Percentiles rank a stretch among this genome's conserved stretches.
phyloP scores from a whole-genome alignment of 2,113 vertebrate genomes.

The Dromiciops gliroides region DNA sequence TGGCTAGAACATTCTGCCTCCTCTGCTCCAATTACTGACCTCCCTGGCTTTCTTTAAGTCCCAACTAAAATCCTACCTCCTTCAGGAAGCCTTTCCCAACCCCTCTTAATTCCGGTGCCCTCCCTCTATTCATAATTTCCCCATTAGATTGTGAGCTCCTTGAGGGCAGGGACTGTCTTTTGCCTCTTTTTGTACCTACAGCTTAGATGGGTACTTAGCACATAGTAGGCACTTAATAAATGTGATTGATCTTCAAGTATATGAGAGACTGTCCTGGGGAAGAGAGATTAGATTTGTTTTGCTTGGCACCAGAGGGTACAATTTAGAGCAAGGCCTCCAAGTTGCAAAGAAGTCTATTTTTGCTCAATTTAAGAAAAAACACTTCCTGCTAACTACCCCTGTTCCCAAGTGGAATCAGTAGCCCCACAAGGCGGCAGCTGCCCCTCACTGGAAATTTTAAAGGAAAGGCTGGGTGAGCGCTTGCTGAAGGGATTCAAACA shows the following conservation, averaged over 20 bases:
- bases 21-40: neutral
- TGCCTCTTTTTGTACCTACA: neutral
- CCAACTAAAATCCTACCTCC: neutral
- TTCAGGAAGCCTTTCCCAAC: neutral
- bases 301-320: neutral
- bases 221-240: neutral
- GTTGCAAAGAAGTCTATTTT: neutral
- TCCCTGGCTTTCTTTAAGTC: neutral
- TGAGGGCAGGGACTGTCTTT: neutral
- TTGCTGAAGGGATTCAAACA: neutral
- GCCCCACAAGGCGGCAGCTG: neutral
- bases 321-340: neutral
- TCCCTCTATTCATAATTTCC: neutral
- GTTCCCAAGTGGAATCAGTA: neutral
- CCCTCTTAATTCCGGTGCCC: neutral
- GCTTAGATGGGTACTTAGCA: too few relatives aligned
- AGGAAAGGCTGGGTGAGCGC: neutral
- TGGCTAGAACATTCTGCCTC: neutral
- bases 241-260: neutral
- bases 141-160: neutral
- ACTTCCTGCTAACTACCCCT: neutral
- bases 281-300: neutral
- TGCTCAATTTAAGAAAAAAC: neutral
- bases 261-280: neutral
- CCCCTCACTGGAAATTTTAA: neutral